Evolutionary conservation across 1,140 invertebrate species (phyloP).

Genomic region (Aphaenogaster floridana): DNA sequence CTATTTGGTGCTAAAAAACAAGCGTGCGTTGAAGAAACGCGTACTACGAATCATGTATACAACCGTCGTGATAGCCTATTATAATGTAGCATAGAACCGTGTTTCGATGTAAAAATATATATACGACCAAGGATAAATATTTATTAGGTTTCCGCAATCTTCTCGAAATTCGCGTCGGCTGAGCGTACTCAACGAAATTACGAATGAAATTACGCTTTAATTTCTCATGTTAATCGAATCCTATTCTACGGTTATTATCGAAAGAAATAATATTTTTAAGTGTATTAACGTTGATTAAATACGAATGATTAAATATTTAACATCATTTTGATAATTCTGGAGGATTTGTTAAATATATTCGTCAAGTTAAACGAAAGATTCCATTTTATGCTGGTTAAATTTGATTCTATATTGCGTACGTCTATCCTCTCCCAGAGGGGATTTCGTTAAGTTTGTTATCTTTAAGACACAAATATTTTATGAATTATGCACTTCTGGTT

Average conservation of each 20-base stretch:
- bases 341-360: conserved; percentile 12
- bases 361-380: neutral
- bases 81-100: conserved; percentile 28
- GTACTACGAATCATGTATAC: conserved; percentile 34
- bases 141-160: neutral
- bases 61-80: conserved; percentile 26
- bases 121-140: conserved; percentile 4
- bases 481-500: conserved; percentile 16
- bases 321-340: conserved; percentile 22
- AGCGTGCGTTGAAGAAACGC: neutral
- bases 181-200: neutral
- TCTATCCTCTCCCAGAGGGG: neutral
- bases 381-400: conserved; percentile 29
- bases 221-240: neutral
- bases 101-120: conserved; percentile 34
- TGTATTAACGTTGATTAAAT: conserved; percentile 30
- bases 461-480: conserved; percentile 42
- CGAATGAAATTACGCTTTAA: neutral
- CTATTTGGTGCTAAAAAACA: conserved; percentile 54
- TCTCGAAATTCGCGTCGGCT: conserved; percentile 16
- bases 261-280: neutral
- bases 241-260: neutral
- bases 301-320: conserved; percentile 18
- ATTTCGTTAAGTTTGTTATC: conserved; percentile 46
- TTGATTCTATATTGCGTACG: conserved; percentile 16